Evolutionary conservation across 2,797 vertebrate species (phyloP).

Genomic region (Nyctibius grandis): DNA sequence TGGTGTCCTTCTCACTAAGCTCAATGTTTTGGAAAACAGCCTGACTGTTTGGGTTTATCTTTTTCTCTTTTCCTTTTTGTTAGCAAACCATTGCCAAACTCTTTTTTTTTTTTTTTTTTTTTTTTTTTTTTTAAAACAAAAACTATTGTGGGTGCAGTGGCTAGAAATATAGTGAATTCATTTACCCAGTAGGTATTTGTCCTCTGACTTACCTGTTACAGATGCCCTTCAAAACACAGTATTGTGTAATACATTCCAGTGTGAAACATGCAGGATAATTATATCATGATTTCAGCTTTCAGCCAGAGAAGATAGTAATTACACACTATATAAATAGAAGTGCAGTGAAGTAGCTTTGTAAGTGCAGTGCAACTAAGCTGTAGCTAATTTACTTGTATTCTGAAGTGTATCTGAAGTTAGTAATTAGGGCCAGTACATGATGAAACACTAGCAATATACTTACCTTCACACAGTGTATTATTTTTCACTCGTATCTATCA

Average conservation of each 20-base stretch:
- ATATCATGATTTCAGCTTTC: neutral
- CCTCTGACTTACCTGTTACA: neutral
- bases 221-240: neutral
- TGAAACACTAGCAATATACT: conserved; percentile 17
- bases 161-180: neutral
- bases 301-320: neutral
- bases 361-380: conserved; percentile 18
- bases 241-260: neutral
- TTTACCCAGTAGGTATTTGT: neutral
- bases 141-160: neutral
- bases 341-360: conserved; percentile 1
- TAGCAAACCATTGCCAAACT: neutral
- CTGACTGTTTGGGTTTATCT: neutral
- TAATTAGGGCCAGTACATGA: conserved; percentile 1
- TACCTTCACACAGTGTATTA: conserved; percentile 13
- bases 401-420: conserved; percentile 26
- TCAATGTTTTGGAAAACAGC: neutral
- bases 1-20: neutral
- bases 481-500: conserved; percentile 56
- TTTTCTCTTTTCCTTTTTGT: neutral
- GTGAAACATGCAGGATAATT: neutral
- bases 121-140: neutral
- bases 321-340: neutral
- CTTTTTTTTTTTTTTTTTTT: neutral
- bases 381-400: conserved; percentile 8